Evolutionary conservation across 2,797 vertebrate species (phyloP), one percentile per base, ranked within the genome.

Genomic region (Vespertilio murinus): DNA sequence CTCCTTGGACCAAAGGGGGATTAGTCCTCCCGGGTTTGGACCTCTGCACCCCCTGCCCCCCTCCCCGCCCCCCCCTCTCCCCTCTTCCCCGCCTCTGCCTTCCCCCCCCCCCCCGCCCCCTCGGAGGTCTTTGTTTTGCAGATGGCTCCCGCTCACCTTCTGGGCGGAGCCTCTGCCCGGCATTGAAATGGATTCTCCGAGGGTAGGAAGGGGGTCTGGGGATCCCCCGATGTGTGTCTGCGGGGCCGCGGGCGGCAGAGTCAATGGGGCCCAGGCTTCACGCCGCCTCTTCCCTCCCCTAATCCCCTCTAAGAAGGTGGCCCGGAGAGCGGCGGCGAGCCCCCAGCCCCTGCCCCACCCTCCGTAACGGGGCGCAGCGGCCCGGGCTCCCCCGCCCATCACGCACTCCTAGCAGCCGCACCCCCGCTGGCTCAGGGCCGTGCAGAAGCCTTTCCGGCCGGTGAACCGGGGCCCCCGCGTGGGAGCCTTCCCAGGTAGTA

Each of bases 351-450:
- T 59, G 11, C 56, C 11, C 25, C 56, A 13, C 56, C 12, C 4
- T 6, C 56, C 25, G 0, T 28, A 59, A 13, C 28, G 12, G 28
- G 59, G 12, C 28, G 59, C 80, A 95, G 87, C 47, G 82, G 94
- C 88, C 94, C 96, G 83, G 94, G 95, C 93, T 97, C 97, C 93
- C 67, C 52, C 0, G 22, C 12, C 25, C 28, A 30, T 14, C 28
- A 61, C 12, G 28, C 25, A 30, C 28, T 61, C 9, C 23, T 2
- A 5, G 4, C 56, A 59, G 56, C 56, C 12, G 56, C 56, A 59
- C 10, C 56, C 10, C 56, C 56, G 9, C 56, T 59, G 5, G 56
- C 93, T 97, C 87, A 95, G 95, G 96, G 91, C 91, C 11, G 54
- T 90, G 91, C 80, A 90, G 95, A 96, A 88, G 4, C 35, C 93